Evolutionary conservation across 2,888 invertebrate genomes (phyloP).

Genomic region (Xanthorhoe spadicearia): DNA sequence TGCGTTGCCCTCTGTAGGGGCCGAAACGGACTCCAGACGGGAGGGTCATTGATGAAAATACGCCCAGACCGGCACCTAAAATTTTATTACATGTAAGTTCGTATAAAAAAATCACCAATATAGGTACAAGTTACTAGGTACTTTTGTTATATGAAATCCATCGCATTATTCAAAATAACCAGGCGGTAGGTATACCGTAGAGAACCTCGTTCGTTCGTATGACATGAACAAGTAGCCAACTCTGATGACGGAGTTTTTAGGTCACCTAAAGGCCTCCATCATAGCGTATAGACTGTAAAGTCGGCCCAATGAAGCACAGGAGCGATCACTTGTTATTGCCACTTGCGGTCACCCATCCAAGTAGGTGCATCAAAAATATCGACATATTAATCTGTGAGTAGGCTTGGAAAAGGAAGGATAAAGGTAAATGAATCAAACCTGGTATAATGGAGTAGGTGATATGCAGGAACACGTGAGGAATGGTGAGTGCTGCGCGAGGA

Average conservation of each 20-base stretch:
- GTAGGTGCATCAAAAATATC: not conserved
- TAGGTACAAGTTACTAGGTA: no score
- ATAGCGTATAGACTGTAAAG: no score
- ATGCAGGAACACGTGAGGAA: conserved; percentile 69
- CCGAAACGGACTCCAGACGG: conserved; percentile 73
- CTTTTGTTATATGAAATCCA: no score
- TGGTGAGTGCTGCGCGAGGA: conserved; percentile 71
- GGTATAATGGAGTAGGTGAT: conserved; percentile 67
- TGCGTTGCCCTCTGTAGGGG: conserved; percentile 62
- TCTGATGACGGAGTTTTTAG: no score
- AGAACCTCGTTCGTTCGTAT: no score
- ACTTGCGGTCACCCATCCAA: not conserved
- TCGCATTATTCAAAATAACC: no score
- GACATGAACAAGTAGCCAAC: no score
- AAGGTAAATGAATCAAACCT: conserved; percentile 23
- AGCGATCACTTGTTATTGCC: no score
- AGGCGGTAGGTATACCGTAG: no score
- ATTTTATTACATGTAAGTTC: not conserved
- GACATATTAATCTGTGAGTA: not conserved
- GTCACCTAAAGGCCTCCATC: no score
- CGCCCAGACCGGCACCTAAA: conserved; percentile 70
- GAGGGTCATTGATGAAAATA: conserved; percentile 65
- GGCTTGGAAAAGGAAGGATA: not conserved
- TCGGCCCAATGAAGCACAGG: no score
- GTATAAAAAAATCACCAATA: no score